Evolutionary conservation across 2,888 invertebrate genomes (phyloP), one percentile per base, ranked within the genome.

Genomic region (Molorchus minor): DNA sequence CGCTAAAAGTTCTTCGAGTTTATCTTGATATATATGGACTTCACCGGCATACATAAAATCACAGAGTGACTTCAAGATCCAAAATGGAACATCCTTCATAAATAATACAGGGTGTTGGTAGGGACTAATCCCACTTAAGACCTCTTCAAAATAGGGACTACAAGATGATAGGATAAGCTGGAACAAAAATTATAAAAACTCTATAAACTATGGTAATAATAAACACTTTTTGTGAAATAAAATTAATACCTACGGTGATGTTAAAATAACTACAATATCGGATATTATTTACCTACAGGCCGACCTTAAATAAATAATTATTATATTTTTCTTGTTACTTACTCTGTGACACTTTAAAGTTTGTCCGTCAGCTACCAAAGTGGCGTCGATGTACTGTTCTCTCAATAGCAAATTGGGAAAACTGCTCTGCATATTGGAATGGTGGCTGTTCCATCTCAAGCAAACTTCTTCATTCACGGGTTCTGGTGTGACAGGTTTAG

Each of bases 381-480:
- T 85, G 0, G 83, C 83, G 71, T 85, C 85, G 1, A 84, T 84
- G 69, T 84, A 84, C 63, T 83, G 81, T 65, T 84, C 84, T 49
- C 80, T 80, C 54, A 80, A 77, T 43, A 85, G 73, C 20, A 85
- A 74, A 58, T 73, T 79, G 1, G 84, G 83, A 67, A 85, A 84
- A 1, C 81, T 79, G n/a, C 78, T 78, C 65, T 84, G 83, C 81
- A 85, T 82, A 65, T 85, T 85, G 21, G 79, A 77, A 64, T 84
- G 83, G 69, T 85, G 84, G 58, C 83, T 84, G 74, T 85, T 85
- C 85, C 85, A 85, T 54, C 83, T 79, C 19, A 85, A 76, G 70
- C 82, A 82, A 25, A 82, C 79, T 58, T 82, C 81, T 20, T 79
- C 77, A 3, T 65, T 62, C 1, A 63, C 60, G 1, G 70, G 68